Evolutionary conservation across 2,888 invertebrate species (phyloP).

Genomic region (Heliconius sara): DNA sequence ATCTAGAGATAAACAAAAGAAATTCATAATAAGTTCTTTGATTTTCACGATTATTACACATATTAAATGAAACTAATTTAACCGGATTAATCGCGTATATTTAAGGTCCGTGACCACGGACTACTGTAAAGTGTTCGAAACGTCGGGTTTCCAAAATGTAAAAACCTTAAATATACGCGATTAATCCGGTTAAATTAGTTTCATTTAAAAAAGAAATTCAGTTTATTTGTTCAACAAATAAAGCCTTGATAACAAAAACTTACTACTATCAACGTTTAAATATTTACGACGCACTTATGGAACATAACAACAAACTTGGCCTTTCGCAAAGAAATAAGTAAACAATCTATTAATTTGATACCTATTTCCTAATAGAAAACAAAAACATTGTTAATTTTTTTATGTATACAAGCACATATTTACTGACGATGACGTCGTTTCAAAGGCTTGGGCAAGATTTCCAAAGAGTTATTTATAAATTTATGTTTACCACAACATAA

Average conservation of each 20-base stretch:
- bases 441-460: not conserved
- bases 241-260: slow-evolving; percentile 4
- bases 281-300: slow-evolving; percentile 14
- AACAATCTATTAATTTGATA: not conserved
- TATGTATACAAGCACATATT: not conserved
- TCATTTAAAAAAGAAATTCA: not conserved
- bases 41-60: too few species aligned
- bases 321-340: not conserved
- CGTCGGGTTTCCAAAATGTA: too few species aligned
- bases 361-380: slow-evolving; percentile 1
- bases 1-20: not conserved
- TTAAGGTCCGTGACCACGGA: too few species aligned
- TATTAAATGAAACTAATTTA: too few species aligned
- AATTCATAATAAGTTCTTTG: too few species aligned
- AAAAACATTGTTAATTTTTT: not conserved
- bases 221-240: not conserved
- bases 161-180: too few species aligned
- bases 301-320: not conserved
- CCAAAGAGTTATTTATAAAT: not conserved
- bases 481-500: slow-evolving; percentile 32
- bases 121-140: too few species aligned
- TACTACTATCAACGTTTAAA: slow-evolving; percentile 1
- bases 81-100: too few species aligned
- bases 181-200: too few species aligned
- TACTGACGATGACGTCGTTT: not conserved